Percentiles rank a stretch among this genome's conserved stretches.
phyloP scores from a whole-genome alignment of 2,797 vertebrate genomes.

The Neomorphus geoffroyi region DNA sequence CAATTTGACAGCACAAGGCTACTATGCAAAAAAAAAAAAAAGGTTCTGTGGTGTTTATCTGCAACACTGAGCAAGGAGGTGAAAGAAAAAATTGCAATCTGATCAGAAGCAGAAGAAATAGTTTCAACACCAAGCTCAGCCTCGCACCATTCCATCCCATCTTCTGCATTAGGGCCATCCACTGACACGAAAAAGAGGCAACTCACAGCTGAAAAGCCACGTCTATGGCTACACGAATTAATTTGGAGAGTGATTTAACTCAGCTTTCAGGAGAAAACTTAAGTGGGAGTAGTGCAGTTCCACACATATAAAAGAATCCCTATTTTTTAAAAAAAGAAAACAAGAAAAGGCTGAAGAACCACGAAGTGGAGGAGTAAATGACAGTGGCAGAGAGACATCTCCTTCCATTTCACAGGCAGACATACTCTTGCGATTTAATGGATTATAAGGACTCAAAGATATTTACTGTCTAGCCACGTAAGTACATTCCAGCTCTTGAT shows the following conservation, averaged over 20 bases:
- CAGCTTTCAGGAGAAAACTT: background rate
- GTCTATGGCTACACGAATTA: accelerated
- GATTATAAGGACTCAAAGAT: slow-evolving; percentile 54
- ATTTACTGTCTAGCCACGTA: slow-evolving; percentile 66
- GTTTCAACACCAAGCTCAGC: background rate
- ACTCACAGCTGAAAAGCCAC: background rate
- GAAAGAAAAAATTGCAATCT: background rate
- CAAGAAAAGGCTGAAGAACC: slow-evolving; percentile 19
- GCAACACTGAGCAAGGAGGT: background rate
- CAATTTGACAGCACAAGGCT: accelerated
- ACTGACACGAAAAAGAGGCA: background rate
- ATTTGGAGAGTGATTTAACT: background rate
- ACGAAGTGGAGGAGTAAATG: slow-evolving; percentile 57
- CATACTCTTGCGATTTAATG: slow-evolving; percentile 55
- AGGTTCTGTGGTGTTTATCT: accelerated
- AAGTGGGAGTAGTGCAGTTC: no score
- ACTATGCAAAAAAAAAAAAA: background rate
- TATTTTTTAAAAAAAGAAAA: no score
- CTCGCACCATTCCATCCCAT: background rate
- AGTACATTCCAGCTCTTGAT: slow-evolving; percentile 67
- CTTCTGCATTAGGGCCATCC: background rate
- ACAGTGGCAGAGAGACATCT: slow-evolving; percentile 53
- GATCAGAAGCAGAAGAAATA: background rate
- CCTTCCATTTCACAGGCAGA: slow-evolving; percentile 62
- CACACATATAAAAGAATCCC: no score